Conservation (phyloP, 1,140 invertebrate genomes). For the Drosophila lacertosa region DNA sequence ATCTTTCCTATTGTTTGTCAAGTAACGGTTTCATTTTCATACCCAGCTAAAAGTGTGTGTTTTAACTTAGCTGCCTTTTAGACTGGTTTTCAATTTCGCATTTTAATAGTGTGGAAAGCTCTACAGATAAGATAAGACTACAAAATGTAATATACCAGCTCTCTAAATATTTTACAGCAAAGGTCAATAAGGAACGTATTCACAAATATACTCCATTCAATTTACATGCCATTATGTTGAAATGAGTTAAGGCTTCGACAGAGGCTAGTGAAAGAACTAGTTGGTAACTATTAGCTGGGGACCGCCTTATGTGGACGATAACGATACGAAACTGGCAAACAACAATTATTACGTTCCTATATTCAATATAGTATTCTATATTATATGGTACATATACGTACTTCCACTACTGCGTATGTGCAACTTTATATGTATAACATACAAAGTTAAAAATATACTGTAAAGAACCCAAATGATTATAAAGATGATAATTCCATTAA, state of each 20-base stretch:
- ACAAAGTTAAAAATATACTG: constrained; percentile 43
- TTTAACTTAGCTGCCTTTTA: not conserved
- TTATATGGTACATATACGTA: constrained; percentile 41
- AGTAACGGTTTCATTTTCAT: constrained; percentile 6
- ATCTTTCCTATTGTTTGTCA: not conserved
- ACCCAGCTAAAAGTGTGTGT: not conserved
- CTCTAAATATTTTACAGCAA: not conserved
- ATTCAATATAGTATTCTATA: constrained; percentile 67
- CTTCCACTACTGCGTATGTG: constrained; percentile 43
- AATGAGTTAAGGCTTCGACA: not conserved
- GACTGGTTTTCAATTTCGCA: not conserved
- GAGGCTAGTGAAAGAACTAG: not conserved
- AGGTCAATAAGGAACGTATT: not conserved
- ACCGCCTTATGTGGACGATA: not conserved
- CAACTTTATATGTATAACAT: constrained; percentile 46
- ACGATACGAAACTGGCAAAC: constrained; percentile 31
- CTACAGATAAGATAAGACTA: too few relatives aligned
- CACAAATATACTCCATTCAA: not conserved
- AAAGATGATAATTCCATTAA: constrained; percentile 14
- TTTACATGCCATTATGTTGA: not conserved
- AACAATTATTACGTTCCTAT: constrained; percentile 81
- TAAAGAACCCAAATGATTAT: constrained; percentile 41
- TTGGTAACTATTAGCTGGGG: not conserved
- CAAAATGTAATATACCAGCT: too few relatives aligned
- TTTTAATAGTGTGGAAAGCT: not conserved